Evolutionary conservation across 1,140 invertebrate genomes (phyloP), one percentile per base, ranked within the genome.

Genomic region (Calephelis virginiensis): DNA sequence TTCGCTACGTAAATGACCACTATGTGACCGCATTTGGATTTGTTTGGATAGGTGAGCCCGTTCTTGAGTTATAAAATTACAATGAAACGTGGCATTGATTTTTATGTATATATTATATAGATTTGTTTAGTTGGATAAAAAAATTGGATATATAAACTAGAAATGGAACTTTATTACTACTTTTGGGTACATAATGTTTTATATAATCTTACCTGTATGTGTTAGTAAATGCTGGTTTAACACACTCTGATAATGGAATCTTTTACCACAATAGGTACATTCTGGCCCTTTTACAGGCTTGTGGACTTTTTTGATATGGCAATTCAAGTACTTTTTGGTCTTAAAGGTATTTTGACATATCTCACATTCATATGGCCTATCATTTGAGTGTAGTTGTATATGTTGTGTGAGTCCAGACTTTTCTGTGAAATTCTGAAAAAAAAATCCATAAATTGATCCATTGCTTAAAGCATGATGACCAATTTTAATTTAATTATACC

Each of bases 221-320:
- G 92, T 92, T 12, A 92, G 82, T 82, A 92, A 89, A 63, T 93
- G 93, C 68, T 86, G 84, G 8, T 91, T 90, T 5, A 93, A 67
- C 10, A 89, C 88, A 0, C 88, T 87, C 53, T 92, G 89, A 0
- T 86, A 92, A 2, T 92, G 92, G 48, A 93, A 93, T 1, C 89
- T 91, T 46, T 94, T 91, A 0, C 92, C 90, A 70, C 95, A 96
- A n/a, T 66, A 63, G 48, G 92, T 91, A 77, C 95, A 95, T 47
- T 94, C 93, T 63, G 93, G 94, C 0, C 94, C 94, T 66, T 93
- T 94, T 17, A 94, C 94, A 0, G 93, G 93, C 3, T 94, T 94
- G 74, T 96, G 95, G 10, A 61, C 63, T 5, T 66, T 65, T 28
- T 68, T 78, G 1, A 73, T 49, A 13, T 85, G 84, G 6, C 67